Base-by-base conservation (phyloP, 2,113 vertebrate genomes). In the Engystomops pustulosus region DNA sequence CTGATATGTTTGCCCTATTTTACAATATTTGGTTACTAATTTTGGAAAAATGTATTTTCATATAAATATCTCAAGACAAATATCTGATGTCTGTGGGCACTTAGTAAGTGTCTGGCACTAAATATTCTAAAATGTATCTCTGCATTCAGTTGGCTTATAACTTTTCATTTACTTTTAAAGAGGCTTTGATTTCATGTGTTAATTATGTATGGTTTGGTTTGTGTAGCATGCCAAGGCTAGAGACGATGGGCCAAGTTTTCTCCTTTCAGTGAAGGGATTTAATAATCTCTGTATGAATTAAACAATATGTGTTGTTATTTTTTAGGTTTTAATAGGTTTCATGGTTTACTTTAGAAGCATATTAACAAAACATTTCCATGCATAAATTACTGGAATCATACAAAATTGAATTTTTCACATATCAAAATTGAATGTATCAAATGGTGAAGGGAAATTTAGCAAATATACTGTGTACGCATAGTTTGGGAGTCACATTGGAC, bases 221-320 rank as follows among this genome's bases (percentile, higher is more conserved):
- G 62, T 34, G 20, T 34, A 20, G 11, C 62, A 36, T 67, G 62
- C 30, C 62, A 67, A 67, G 62, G 6, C 14, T 62, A 27, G 4
- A 65, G 30, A 9, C 62, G 3, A 17, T 18, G 30, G 30, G 62
- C 62, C 62, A 67, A 67, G 17, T 27, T 34, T 9, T 67, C 30
- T 67, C 11, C 9, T 34, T 62, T 67, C 62, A 67, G 6, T 34
- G 6, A 18, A 67, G 62, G 15, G 17, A 34, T 67, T 67, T 34
- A 67, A 67, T 67, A 34, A 67, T 34, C 32, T 34, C 2, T 1
- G 18, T 67, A 67, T 34, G 30, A 67, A 67, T 18, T 17, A 67
- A 67, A 67, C 62, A 67, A 67, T 65, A 17, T 65, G 30, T 65
- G 60, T 18, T 67, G 30, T 20, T 34, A 34, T 67, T 67, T 67